Conservation (phyloP, 2,888 invertebrate species). For the Anorthoa munda region DNA sequence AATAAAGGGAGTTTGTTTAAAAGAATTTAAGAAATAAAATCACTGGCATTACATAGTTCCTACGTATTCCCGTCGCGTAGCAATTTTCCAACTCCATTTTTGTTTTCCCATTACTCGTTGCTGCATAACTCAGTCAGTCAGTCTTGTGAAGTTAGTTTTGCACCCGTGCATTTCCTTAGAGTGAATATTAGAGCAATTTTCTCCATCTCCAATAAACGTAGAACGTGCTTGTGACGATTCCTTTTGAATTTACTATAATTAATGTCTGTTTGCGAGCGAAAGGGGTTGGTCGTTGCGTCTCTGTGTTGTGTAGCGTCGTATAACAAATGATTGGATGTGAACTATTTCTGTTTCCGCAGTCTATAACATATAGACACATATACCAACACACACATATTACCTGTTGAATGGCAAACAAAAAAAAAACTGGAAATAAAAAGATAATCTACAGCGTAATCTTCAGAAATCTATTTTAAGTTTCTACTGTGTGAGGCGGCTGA, state of each 20-base stretch:
- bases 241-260: constrained; percentile 32
- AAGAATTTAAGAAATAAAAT: not conserved
- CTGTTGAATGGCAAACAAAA: too few relatives aligned
- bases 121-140: constrained; percentile 13
- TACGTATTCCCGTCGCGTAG: not conserved
- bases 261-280: constrained; percentile 8
- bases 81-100: constrained; percentile 19
- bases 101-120: constrained; percentile 17
- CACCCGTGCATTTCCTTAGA: constrained; percentile 7
- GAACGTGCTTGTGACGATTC: constrained; percentile 40
- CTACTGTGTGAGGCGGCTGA: too few relatives aligned
- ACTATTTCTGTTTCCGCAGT: not conserved
- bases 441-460: too few relatives aligned
- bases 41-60: not conserved
- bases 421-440: too few relatives aligned
- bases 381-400: too few relatives aligned
- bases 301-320: not conserved
- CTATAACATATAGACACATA: too few relatives aligned
- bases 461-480: too few relatives aligned
- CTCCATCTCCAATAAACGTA: not conserved
- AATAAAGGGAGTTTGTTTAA: not conserved
- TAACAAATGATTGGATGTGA: constrained; percentile 11
- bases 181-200: constrained; percentile 5
- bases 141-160: constrained; percentile 19
- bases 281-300: not conserved